Evolutionary conservation across 2,113 vertebrate species (phyloP), one percentile per base, ranked within the genome.

Genomic region (Sorex araneus): DNA sequence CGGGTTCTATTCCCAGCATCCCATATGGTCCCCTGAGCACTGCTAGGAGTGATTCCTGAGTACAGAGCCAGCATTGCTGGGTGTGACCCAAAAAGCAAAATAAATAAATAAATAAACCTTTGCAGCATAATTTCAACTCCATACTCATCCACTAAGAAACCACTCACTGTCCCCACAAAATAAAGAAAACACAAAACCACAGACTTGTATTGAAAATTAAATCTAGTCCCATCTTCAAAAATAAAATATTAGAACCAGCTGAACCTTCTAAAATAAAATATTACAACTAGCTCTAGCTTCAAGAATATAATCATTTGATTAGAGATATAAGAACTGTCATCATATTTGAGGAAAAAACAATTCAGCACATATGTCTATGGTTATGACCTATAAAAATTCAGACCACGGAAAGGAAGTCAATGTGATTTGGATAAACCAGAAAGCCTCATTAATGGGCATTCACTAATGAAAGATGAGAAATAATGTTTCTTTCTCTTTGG

Each of bases 291-390:
- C 92, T 83, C 18, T 19, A 80, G 40, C 54, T 84, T 95, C 76
- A 84, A 70, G 50, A 28, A 40, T 85, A 11, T 50, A 89, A 85
- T 77, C 91, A 86, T 93, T 93, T 86, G 92, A 92, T 95, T 92
- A 92, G 30, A 3, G 30, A 0, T 21, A 11, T 30, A 94, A 84
- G 84, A 91, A 80, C 86, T 87, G 60, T 12, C 54, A 50, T 69
- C 32, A 84, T 92, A 92, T 81, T 87, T 92, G 87, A 89, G 6
- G 15, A 89, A 40, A 92, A 80, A 92, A 92, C 91, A 94, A 93
- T 89, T 95, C 67, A 86, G 21, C 57, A 71, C n/a, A 81, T 89
- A 79, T 67, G 18, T 11, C 30, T 76, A 45, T 54, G 21, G 75
- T 79, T 91, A 81, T 66, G 30, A 67, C 70, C 19, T 94, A 74